Conservation (phyloP, 1,140 invertebrate genomes). For the Drosophila eugracilis region DNA sequence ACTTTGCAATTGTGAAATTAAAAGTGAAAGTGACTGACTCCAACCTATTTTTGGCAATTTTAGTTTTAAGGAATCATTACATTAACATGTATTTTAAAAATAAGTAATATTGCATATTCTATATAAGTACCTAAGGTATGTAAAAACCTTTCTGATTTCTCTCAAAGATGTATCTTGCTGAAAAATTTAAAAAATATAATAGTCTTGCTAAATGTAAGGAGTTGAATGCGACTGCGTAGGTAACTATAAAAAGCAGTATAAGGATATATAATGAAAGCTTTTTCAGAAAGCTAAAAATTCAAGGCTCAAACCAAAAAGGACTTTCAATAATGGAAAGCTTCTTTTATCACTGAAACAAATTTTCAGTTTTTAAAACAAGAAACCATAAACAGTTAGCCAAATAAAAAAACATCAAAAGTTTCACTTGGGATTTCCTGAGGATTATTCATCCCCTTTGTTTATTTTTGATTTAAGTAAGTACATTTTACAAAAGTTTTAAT, state of each 20-base stretch:
- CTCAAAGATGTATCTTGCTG: no score
- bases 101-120: no score
- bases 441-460: slow-evolving; percentile 18
- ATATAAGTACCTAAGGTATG: no score
- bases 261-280: background rate
- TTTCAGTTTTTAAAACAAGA: no score
- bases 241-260: background rate
- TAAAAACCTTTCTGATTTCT: no score
- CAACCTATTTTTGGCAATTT: no score
- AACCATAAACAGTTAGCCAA: background rate
- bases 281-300: background rate
- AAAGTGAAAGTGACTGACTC: no score
- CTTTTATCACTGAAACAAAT: background rate
- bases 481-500: slow-evolving; percentile 60
- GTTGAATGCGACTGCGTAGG: background rate
- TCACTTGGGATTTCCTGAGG: slow-evolving; percentile 15
- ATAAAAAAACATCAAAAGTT: background rate
- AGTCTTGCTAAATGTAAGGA: no score
- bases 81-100: no score
- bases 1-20: no score
- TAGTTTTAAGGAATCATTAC: no score
- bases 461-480: slow-evolving; percentile 61
- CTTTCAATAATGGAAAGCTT: background rate
- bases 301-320: background rate
- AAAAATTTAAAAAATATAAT: no score